Evolutionary conservation across 2,888 invertebrate species (phyloP).

Genomic region (Spodoptera exigua): DNA sequence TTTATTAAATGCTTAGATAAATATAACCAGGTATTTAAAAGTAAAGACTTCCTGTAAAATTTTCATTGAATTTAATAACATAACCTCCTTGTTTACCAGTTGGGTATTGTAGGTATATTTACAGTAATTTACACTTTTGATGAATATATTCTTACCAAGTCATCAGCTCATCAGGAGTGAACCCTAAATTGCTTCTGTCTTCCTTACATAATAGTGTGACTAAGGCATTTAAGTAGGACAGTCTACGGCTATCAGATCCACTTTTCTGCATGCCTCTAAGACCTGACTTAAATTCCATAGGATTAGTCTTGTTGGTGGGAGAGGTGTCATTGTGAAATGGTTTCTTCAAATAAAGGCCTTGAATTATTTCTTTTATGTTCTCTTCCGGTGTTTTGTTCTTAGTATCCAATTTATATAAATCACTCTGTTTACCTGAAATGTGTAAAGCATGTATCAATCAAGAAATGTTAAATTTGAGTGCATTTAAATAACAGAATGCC

Average conservation of each 20-base stretch:
- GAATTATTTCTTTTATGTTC: slow-evolving; percentile 91
- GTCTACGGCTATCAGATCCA: slow-evolving; percentile 93
- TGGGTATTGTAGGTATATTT: not conserved
- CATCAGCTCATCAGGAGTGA: slow-evolving; percentile 93
- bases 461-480: not conserved
- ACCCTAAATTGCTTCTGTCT: slow-evolving; percentile 91
- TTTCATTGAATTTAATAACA: slow-evolving; percentile 1
- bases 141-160: slow-evolving; percentile 73
- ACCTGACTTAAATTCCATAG: slow-evolving; percentile 87
- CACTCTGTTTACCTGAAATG: slow-evolving; percentile 89
- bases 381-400: slow-evolving; percentile 89
- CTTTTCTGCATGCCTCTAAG: slow-evolving; percentile 90
- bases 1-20: too few species aligned
- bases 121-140: not conserved
- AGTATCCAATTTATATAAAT: slow-evolving; percentile 90
- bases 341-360: slow-evolving; percentile 88
- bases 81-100: slow-evolving; percentile 23
- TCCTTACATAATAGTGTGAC: slow-evolving; percentile 93
- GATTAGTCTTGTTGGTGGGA: slow-evolving; percentile 77
- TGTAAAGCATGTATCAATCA: slow-evolving; percentile 30
- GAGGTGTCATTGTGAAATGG: slow-evolving; percentile 79
- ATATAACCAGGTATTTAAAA: not conserved
- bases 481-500: slow-evolving; percentile 2
- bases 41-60: not conserved
- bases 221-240: slow-evolving; percentile 96